Base-by-base conservation (phyloP, 2,113 vertebrate genomes). In the Notechis scutatus region DNA sequence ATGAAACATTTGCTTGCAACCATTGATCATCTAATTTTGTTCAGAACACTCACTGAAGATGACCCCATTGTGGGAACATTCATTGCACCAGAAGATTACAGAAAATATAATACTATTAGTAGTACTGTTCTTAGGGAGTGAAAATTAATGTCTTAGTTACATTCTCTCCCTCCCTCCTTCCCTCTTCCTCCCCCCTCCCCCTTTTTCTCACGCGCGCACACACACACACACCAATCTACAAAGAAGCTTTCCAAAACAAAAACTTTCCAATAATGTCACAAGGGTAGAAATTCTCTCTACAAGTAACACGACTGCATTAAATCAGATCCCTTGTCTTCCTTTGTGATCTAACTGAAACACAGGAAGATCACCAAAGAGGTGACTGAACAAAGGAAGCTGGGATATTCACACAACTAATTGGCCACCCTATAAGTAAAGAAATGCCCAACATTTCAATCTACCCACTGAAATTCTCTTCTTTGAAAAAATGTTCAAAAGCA, bases 1-100 rank as follows among this genome's bases (percentile, higher is more conserved):
- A 87, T 2, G 89, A 0, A 24, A 94, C 11, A 54, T 12, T 11
- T 91, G 24, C 21, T 93, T 92, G 89, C 91, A 93, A 94, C 93
- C 91, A 52, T 24, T 88, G 56, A 91, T 21, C 23, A 54, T 9
- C 47, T 26, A 92, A 6, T 1, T 47, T 93, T 7, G 0, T 93
- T 54, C 9, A 93, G 20, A 69, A 56, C 34, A 42, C 11, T 34
- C 23, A 86, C 11, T 90, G 91, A 85, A 54, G 34, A 61, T 90
- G 64, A 92, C n/a, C 85, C 26, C 61, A 11, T 54, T 55, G 18
- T 85, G 34, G 21, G 18, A 18, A 29, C 56, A n/a, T 93, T 20
- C 54, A 14, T 42, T 50, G 86, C 69, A 89, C 34, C 15, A 90
- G 11, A 45, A 88, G 52, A 26, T 24, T 92, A 56, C 42, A 90